phyloP scores from a whole-genome alignment of 2,797 vertebrate species.

The Peromyscus nudipes region DNA sequence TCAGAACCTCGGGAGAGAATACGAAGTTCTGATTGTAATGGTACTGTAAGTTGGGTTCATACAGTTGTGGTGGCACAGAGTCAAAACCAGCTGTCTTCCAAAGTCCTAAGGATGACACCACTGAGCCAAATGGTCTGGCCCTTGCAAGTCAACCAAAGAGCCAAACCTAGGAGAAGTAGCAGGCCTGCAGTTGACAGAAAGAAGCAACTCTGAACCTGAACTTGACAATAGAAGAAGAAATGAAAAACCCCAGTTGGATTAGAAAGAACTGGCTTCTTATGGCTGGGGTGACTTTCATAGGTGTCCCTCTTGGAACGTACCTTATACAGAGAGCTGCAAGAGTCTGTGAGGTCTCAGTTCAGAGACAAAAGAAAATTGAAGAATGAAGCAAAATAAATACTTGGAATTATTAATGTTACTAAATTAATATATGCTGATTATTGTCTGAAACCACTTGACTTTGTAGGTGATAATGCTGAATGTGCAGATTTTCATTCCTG shows the following conservation, averaged over 20 bases:
- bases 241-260: constrained; percentile 92
- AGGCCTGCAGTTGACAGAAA: constrained; percentile 69
- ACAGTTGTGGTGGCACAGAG: constrained; percentile 93
- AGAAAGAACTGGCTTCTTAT: constrained; percentile 93
- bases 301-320: constrained; percentile 92
- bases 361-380: constrained; percentile 65
- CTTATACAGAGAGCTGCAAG: constrained; percentile 92
- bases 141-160: constrained; percentile 81
- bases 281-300: constrained; percentile 90
- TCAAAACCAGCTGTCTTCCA: constrained; percentile 91
- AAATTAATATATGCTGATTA: constrained; percentile 36
- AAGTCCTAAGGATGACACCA: constrained; percentile 84
- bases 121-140: constrained; percentile 89
- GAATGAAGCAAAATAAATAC: constrained; percentile 80
- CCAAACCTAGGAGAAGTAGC: constrained; percentile 88
- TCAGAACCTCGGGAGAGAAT: constrained; percentile 91
- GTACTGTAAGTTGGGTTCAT: constrained; percentile 91
- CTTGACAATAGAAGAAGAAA: constrained; percentile 82
- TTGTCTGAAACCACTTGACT: constrained; percentile 31
- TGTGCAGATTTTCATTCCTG: constrained; percentile 39
- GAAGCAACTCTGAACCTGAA: constrained; percentile 67
- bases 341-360: constrained; percentile 79
- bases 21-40: constrained; percentile 96
- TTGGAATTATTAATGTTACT: constrained; percentile 67
- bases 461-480: neutral